Evolutionary conservation across 2,888 invertebrate genomes (phyloP).

Genomic region (Seladonia tumulorum): DNA sequence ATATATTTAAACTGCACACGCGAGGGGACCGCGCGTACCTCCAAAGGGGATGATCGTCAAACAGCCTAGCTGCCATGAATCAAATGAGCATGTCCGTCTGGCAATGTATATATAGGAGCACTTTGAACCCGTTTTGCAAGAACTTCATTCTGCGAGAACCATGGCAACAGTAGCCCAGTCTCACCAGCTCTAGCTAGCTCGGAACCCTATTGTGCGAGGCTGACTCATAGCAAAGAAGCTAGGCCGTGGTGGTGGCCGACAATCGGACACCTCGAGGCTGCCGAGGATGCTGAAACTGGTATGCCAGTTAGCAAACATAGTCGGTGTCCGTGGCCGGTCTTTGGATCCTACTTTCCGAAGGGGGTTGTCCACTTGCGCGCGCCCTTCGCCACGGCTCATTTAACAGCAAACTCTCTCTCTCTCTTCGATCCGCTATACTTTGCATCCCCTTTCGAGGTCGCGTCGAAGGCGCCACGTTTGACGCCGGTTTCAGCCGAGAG

Average conservation of each 20-base stretch:
- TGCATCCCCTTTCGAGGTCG: slow-evolving; percentile 14
- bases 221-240: neutral
- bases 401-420: neutral
- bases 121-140: neutral
- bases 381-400: slow-evolving; percentile 12
- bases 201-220: neutral
- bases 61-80: neutral
- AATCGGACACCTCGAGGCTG: slow-evolving; percentile 9
- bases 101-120: neutral
- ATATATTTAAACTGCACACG: neutral
- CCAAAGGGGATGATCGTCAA: neutral
- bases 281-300: neutral
- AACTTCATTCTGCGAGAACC: neutral
- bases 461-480: slow-evolving; percentile 17
- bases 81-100: neutral
- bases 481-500: neutral
- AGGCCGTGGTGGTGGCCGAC: neutral
- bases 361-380: slow-evolving; percentile 20
- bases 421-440: slow-evolving; percentile 1
- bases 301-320: neutral
- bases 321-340: neutral
- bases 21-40: neutral
- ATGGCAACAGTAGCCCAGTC: neutral
- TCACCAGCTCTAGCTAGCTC: neutral
- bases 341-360: neutral